Evolutionary conservation across 2,888 invertebrate species (phyloP).

Genomic region (Sinohyriopsis cumingii): DNA sequence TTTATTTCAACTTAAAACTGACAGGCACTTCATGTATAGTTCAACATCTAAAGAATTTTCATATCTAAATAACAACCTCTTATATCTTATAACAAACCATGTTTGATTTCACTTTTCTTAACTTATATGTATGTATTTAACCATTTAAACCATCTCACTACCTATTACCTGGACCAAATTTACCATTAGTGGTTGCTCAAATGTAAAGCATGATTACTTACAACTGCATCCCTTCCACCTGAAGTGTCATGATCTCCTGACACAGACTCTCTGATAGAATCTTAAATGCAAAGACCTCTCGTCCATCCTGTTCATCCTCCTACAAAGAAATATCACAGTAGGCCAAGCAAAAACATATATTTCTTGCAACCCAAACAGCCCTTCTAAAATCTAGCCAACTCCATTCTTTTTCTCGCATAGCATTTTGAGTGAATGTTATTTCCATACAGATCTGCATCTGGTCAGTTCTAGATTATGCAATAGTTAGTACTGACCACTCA

Average conservation of each 20-base stretch:
- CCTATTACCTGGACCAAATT: too few relatives aligned
- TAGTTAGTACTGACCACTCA: too few relatives aligned
- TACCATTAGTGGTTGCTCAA: too few relatives aligned
- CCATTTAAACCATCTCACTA: too few relatives aligned
- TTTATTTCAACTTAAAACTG: too few relatives aligned
- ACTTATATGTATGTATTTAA: not conserved
- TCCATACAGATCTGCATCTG: too few relatives aligned
- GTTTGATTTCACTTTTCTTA: not conserved
- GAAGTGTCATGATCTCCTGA: slow-evolving; percentile 49
- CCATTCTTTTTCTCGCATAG: not conserved
- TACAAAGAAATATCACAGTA: slow-evolving; percentile 7
- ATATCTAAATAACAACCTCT: too few relatives aligned
- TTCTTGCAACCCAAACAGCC: too few relatives aligned
- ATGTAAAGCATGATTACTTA: slow-evolving; percentile 26
- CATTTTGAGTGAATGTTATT: not conserved
- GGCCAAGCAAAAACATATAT: not conserved
- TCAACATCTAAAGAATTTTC: too few relatives aligned
- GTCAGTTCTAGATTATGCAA: too few relatives aligned
- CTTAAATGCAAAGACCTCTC: slow-evolving; percentile 54
- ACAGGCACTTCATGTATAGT: too few relatives aligned
- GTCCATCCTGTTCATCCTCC: slow-evolving; percentile 51
- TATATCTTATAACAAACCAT: not conserved
- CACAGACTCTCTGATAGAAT: slow-evolving; percentile 52
- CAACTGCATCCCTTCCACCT: slow-evolving; percentile 57
- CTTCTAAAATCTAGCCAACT: not conserved